Percentiles rank a stretch among this genome's conserved stretches.
Conservation (phyloP, 2,888 invertebrate genomes). For the Venusia cambrica region DNA sequence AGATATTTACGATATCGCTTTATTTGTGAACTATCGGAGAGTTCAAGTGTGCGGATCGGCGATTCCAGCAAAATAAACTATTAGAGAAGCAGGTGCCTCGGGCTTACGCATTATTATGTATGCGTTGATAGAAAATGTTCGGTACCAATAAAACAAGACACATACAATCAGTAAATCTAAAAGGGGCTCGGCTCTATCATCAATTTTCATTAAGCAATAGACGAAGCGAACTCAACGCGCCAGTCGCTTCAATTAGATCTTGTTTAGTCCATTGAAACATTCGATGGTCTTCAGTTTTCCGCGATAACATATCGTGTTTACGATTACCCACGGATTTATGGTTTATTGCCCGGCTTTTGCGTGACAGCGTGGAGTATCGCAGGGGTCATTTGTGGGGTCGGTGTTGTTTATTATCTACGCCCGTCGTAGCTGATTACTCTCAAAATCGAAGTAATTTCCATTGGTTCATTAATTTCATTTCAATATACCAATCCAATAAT, state of each 20-base stretch:
- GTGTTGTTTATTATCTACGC: conserved; percentile 22
- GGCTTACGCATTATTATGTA: too few relatives aligned
- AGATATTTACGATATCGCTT: conserved; percentile 23
- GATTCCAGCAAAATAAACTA: too few relatives aligned
- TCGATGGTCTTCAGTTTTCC: conserved; percentile 11
- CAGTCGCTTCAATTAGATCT: conserved; percentile 24
- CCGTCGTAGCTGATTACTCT: conserved; percentile 4
- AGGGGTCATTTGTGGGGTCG: conserved; percentile 31
- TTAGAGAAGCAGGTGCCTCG: conserved; percentile 1
- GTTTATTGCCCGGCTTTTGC: too few relatives aligned
- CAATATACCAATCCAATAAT: too few relatives aligned
- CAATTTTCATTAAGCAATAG: conserved; percentile 19
- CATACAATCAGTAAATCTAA: conserved; percentile 11
- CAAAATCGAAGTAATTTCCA: conserved; percentile 4
- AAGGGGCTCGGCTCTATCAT: conserved; percentile 8
- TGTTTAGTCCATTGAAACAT: conserved; percentile 23
- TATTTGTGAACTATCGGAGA: conserved; percentile 22
- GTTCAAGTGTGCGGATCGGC: conserved; percentile 23
- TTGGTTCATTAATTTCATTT: too few relatives aligned
- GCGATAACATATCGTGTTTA: conserved; percentile 40
- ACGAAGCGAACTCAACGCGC: conserved; percentile 10
- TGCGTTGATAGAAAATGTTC: too few relatives aligned
- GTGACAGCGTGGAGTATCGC: conserved; percentile 25
- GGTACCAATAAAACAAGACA: background rate
- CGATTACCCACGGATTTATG: too few relatives aligned